Evolutionary conservation across 2,797 vertebrate species (phyloP).

Genomic region (Pteropus rufus): DNA sequence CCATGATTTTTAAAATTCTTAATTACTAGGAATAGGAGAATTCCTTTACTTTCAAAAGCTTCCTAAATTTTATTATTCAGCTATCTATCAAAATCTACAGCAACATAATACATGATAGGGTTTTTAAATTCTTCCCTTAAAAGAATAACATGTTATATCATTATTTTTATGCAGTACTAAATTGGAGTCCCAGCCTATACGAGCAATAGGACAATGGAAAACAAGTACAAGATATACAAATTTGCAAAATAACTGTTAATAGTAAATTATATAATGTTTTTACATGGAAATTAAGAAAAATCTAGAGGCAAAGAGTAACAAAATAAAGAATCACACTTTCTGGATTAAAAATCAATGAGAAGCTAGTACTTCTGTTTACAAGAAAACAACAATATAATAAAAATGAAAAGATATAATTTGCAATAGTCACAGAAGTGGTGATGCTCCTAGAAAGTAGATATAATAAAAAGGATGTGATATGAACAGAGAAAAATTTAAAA

Average conservation of each 20-base stretch:
- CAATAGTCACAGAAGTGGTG: not conserved
- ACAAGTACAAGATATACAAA: not conserved
- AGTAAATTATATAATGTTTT: not conserved
- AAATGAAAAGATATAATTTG: not conserved
- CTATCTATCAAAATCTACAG: not conserved
- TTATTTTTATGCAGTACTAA: not conserved
- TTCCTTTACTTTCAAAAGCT: not conserved
- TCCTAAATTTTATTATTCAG: not conserved
- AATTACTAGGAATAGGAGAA: not conserved
- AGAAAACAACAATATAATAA: slow-evolving; percentile 18
- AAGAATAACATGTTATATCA: not conserved
- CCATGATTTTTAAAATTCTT: not conserved
- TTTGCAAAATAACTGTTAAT: not conserved
- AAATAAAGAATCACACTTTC: not conserved
- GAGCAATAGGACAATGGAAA: not conserved
- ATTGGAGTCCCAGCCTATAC: not conserved
- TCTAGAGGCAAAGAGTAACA: not conserved
- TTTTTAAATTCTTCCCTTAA: not conserved
- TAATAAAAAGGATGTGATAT: not conserved
- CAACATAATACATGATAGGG: not conserved
- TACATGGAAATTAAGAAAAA: slow-evolving; percentile 17
- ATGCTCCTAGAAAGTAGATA: not conserved
- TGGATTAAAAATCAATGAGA: not conserved
- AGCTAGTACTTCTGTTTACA: not conserved
- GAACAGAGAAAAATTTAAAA: not conserved